Percentiles rank a stretch among this genome's conserved stretches.
Evolutionary conservation across 2,888 invertebrate genomes (phyloP).

Genomic region (Hypselothyrea guttata): DNA sequence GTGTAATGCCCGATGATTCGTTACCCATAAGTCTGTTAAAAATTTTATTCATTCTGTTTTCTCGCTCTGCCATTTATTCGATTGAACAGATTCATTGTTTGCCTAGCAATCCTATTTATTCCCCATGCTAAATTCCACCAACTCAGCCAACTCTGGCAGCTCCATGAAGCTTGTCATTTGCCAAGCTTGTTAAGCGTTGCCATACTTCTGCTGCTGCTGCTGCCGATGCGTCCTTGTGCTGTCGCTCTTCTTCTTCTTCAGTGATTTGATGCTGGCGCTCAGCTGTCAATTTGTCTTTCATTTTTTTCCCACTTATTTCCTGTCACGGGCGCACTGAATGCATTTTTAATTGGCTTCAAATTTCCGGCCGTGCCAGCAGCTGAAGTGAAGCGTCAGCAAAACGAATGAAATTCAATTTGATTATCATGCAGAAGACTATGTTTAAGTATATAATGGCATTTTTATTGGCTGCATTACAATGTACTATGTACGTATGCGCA

Average conservation of each 20-base stretch:
- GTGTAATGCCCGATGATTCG: slow-evolving; percentile 42
- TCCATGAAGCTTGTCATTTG: slow-evolving; percentile 10
- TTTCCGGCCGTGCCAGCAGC: slow-evolving; percentile 47
- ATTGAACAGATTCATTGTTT: slow-evolving; percentile 49
- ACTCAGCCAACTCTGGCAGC: not conserved
- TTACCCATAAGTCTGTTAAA: slow-evolving; percentile 35
- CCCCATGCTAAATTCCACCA: slow-evolving; percentile 30
- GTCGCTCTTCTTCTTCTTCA: slow-evolving; percentile 2
- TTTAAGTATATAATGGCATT: slow-evolving; percentile 6
- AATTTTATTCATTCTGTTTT: slow-evolving; percentile 22
- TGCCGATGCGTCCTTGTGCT: slow-evolving; percentile 8
- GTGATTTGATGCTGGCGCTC: slow-evolving; percentile 27
- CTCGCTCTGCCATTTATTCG: slow-evolving; percentile 40
- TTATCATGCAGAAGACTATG: slow-evolving; percentile 33
- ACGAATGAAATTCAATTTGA: slow-evolving; percentile 52
- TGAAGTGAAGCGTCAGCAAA: slow-evolving; percentile 22
- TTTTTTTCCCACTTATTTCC: slow-evolving; percentile 48
- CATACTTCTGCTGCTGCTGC: slow-evolving; percentile 21
- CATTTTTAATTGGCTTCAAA: slow-evolving; percentile 70
- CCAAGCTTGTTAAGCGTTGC: slow-evolving; percentile 14
- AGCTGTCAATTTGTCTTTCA: slow-evolving; percentile 59
- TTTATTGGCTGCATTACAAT: not conserved
- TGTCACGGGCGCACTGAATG: slow-evolving; percentile 54
- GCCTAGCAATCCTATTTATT: slow-evolving; percentile 44
- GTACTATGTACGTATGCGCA: too few species aligned